These are phyloP conservation scores for Tachysurus fulvidraco DNA, from an alignment of 2,113 vertebrate genomes.

Conservation along the genomic window DNA sequence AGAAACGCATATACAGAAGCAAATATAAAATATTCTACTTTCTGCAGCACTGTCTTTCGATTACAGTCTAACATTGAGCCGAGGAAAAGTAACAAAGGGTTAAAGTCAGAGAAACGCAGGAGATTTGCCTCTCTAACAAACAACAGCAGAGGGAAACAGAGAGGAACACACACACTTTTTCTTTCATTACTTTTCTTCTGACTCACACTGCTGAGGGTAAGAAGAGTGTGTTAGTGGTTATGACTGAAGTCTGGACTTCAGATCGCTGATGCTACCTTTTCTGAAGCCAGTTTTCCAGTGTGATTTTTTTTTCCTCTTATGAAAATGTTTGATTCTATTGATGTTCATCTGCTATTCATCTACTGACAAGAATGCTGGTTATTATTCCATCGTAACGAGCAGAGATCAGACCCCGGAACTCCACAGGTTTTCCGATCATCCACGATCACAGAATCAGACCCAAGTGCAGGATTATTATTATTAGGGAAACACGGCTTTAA, in stretches of 20 bases:
- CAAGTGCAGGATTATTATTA: no score
- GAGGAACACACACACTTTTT: not conserved
- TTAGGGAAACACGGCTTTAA: no score
- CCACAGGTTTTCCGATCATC: no score
- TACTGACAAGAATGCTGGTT: not conserved
- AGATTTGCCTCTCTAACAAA: not conserved
- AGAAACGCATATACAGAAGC: no score
- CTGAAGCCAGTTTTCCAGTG: not conserved
- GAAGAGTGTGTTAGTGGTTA: slow-evolving; percentile 10
- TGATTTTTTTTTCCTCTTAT: not conserved
- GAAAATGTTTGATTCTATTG: not conserved
- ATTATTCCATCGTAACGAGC: not conserved
- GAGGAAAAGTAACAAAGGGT: no score
- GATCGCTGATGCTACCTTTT: not conserved
- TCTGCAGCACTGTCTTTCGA: not conserved
- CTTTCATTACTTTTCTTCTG: not conserved
- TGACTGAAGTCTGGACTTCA: not conserved
- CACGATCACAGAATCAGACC: no score
- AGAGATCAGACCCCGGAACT: no score
- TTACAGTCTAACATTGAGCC: not conserved
- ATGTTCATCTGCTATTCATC: not conserved
- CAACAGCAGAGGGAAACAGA: slow-evolving; percentile 15
- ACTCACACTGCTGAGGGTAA: slow-evolving; percentile 10
- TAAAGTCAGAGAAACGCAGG: not conserved
- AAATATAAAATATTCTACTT: not conserved